Evolutionary conservation across 1,140 invertebrate genomes (phyloP).

Genomic region (Bombus sibiricus): DNA sequence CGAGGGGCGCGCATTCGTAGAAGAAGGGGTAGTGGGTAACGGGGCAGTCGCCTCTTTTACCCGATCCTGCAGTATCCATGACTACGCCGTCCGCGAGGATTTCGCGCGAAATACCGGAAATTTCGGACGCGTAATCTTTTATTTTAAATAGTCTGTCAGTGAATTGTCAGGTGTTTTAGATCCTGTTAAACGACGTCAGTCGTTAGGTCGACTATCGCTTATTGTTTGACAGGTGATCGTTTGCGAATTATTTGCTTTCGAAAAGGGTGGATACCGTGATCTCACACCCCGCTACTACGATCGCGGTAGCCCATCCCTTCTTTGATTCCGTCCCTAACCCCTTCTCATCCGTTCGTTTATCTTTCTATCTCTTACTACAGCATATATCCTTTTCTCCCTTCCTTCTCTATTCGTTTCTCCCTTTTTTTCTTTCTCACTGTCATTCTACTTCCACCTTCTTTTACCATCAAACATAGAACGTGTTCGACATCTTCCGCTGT

Average conservation of each 20-base stretch:
- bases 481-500: constrained; percentile 18
- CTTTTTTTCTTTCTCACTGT: background rate
- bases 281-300: constrained; percentile 39
- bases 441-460: background rate
- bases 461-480: constrained; percentile 10
- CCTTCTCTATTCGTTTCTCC: background rate
- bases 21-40: constrained; percentile 58
- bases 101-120: constrained; percentile 64
- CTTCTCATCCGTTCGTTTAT: constrained; percentile 44
- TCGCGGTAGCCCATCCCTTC: constrained; percentile 40
- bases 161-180: background rate
- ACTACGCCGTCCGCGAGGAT: constrained; percentile 70
- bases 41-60: constrained; percentile 66
- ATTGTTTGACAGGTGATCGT: constrained; percentile 12
- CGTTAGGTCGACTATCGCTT: background rate
- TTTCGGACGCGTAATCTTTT: constrained; percentile 44
- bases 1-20: constrained; percentile 71
- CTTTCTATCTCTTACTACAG: constrained; percentile 25
- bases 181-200: no score
- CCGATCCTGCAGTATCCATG: constrained; percentile 74
- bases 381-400: background rate
- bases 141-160: constrained; percentile 19
- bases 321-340: constrained; percentile 14
- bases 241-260: constrained; percentile 34
- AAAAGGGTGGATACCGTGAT: constrained; percentile 60